Percentiles rank a stretch among this genome's conserved stretches.
Conservation (phyloP, 2,888 invertebrate genomes). For the Meliscaeva auricollis region DNA sequence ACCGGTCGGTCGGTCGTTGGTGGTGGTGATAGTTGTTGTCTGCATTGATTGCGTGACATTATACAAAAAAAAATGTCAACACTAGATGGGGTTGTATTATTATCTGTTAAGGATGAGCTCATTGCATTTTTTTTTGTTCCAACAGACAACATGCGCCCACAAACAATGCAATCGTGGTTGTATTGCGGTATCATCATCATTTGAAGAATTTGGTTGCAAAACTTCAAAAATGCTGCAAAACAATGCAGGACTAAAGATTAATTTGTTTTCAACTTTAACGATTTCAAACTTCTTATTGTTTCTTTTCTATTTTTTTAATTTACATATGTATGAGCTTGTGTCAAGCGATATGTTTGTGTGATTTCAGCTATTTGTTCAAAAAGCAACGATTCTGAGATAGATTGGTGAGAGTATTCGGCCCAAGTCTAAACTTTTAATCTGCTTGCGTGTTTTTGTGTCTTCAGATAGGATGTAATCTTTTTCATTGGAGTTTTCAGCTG, state of each 20-base stretch:
- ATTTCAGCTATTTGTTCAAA: background rate
- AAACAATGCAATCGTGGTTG: conserved; percentile 51
- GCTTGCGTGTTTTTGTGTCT: no score
- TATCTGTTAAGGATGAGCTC: conserved; percentile 52
- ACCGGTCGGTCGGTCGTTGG: background rate
- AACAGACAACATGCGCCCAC: conserved; percentile 59
- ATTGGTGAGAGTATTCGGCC: no score
- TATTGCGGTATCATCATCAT: conserved; percentile 74
- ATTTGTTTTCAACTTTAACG: conserved; percentile 31
- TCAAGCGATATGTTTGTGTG: background rate
- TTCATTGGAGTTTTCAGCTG: no score
- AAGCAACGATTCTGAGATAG: no score
- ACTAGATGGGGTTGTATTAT: conserved; percentile 42
- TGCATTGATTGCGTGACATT: conserved; percentile 73
- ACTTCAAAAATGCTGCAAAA: conserved; percentile 69
- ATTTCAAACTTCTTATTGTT: background rate
- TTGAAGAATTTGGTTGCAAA: conserved; percentile 71
- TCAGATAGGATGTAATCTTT: no score
- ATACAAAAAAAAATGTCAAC: conserved; percentile 53
- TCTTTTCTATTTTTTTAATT: background rate
- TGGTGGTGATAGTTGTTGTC: background rate
- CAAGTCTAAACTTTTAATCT: no score
- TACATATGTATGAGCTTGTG: background rate
- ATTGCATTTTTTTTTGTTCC: conserved; percentile 34
- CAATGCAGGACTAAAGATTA: conserved; percentile 54